These are phyloP conservation scores for Himalopsyche phryganea DNA, from an alignment of 1,140 invertebrate species.

Conservation along the genomic window DNA sequence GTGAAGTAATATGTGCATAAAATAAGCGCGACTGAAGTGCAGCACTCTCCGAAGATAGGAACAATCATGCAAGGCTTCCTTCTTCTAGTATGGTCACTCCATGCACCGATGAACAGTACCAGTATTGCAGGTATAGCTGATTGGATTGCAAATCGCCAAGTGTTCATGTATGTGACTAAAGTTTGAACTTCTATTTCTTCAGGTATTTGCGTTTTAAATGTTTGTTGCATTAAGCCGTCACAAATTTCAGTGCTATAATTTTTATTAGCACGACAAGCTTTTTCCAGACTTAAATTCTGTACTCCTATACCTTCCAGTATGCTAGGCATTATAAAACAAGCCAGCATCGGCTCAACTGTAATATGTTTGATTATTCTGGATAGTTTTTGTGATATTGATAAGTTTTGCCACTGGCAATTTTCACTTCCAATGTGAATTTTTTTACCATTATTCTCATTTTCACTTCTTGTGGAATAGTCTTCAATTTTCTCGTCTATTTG, in stretches of 20 bases:
- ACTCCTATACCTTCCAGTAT: slow-evolving; percentile 52
- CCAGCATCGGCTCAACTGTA: slow-evolving; percentile 55
- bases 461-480: background rate
- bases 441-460: no score
- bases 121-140: slow-evolving; percentile 55
- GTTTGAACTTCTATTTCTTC: slow-evolving; percentile 53
- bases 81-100: slow-evolving; percentile 58
- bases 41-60: slow-evolving; percentile 53
- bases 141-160: slow-evolving; percentile 55
- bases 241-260: slow-evolving; percentile 52
- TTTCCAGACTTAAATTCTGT: slow-evolving; percentile 60
- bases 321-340: slow-evolving; percentile 52
- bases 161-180: slow-evolving; percentile 53
- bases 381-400: slow-evolving; percentile 23
- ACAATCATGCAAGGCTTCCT: slow-evolving; percentile 58
- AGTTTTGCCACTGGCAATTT: no score
- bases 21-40: slow-evolving; percentile 48
- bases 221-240: slow-evolving; percentile 47
- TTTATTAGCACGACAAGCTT: slow-evolving; percentile 58
- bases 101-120: slow-evolving; percentile 59
- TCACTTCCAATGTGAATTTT: no score
- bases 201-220: slow-evolving; percentile 41
- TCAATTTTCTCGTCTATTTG: no score
- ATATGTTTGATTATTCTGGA: slow-evolving; percentile 40
- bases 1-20: slow-evolving; percentile 53